These are phyloP conservation scores for Bombus confusus DNA, from an alignment of 1,140 invertebrate species.

Conservation along the genomic window DNA sequence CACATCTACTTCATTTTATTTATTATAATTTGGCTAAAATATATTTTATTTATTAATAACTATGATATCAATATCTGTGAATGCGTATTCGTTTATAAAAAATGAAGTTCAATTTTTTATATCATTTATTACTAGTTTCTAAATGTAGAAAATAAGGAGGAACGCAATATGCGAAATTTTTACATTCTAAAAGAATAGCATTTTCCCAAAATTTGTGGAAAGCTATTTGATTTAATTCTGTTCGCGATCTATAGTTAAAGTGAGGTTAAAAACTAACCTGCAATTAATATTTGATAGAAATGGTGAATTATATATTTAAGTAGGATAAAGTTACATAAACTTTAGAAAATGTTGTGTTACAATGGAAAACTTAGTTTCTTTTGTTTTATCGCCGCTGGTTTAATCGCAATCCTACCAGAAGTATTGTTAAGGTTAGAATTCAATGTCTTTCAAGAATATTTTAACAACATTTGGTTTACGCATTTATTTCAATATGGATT, in stretches of 20 bases:
- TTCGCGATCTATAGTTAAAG: background rate
- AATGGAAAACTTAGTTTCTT: conserved; percentile 69
- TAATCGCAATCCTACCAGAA: conserved; percentile 64
- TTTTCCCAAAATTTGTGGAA: no score
- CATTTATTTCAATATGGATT: conserved; percentile 66
- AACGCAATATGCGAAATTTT: background rate
- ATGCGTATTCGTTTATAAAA: background rate
- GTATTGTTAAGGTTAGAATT: conserved; percentile 67
- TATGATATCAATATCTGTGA: background rate
- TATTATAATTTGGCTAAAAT: no score
- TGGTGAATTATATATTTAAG: background rate
- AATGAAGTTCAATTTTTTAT: background rate
- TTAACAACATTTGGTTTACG: conserved; percentile 65
- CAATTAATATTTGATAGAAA: background rate
- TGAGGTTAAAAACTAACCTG: background rate
- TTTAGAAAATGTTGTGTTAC: conserved; percentile 63
- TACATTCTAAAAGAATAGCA: background rate
- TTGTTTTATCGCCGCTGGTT: conserved; percentile 61
- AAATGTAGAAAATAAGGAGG: background rate
- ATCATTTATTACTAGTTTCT: background rate
- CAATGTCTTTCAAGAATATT: conserved; percentile 56
- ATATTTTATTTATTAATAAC: background rate
- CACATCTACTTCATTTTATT: no score
- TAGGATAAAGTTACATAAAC: background rate
- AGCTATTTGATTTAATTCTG: background rate